phyloP scores from a whole-genome alignment of 2,113 vertebrate species.

The Procavia capensis region DNA sequence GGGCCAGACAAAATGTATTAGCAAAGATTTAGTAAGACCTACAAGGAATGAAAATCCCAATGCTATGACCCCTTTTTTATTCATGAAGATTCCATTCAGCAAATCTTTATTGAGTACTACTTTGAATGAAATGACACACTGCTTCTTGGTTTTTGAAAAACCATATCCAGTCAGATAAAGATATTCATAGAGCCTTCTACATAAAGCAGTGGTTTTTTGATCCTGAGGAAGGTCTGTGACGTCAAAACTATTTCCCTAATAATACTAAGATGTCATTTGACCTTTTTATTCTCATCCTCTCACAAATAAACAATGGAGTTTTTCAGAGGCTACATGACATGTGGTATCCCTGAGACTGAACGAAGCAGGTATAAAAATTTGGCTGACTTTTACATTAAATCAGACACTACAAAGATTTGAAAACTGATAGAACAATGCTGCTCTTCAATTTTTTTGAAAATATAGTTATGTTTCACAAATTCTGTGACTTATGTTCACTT shows the following conservation, averaged over 20 bases:
- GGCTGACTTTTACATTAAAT: constrained; percentile 63
- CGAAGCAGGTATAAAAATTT: constrained; percentile 43
- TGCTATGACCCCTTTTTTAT: constrained; percentile 33
- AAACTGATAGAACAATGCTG: neutral
- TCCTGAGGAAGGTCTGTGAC: neutral
- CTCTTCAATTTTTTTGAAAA: neutral
- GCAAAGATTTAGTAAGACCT: constrained; percentile 2
- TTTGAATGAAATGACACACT: constrained; percentile 49
- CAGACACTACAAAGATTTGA: neutral
- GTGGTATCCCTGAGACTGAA: constrained; percentile 49
- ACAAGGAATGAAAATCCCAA: constrained; percentile 54
- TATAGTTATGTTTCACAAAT: neutral
- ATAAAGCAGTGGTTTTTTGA: neutral
- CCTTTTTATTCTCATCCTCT: constrained; percentile 58
- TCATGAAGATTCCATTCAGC: constrained; percentile 53
- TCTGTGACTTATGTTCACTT: constrained; percentile 20
- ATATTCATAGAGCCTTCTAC: constrained; percentile 4
- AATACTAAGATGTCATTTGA: neutral
- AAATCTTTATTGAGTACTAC: constrained; percentile 49
- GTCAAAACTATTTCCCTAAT: constrained; percentile 26
- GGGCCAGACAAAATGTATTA: neutral
- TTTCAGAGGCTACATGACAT: neutral
- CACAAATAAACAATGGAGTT: constrained; percentile 15
- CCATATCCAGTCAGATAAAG: neutral
- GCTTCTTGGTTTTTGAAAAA: constrained; percentile 53